Base-by-base conservation (phyloP, 1,140 invertebrate species). In the Agrilus planipennis region DNA sequence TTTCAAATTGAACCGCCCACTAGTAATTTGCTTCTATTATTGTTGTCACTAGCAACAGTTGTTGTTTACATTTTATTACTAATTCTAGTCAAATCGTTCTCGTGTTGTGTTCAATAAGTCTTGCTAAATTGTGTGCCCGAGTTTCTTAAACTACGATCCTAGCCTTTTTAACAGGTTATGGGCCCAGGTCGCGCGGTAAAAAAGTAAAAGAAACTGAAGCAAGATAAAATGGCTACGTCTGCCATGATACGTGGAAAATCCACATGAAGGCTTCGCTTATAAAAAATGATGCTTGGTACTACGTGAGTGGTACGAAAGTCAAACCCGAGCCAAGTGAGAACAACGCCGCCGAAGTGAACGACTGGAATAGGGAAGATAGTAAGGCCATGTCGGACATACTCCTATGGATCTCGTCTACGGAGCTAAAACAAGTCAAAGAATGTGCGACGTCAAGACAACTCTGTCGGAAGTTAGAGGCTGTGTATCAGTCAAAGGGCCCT, bases 201-300 rank as follows among this genome's bases (percentile, higher is more conserved):
- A n/a, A n/a, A n/a, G n/a, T n/a, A n/a, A n/a, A n/a, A n/a, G n/a
- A n/a, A n/a, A n/a, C n/a, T n/a, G n/a, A n/a, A n/a, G n/a, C n/a
- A n/a, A n/a, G n/a, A n/a, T n/a, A n/a, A n/a, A n/a, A n/a, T n/a
- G n/a, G n/a, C n/a, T n/a, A n/a, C n/a, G n/a, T n/a, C n/a, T n/a
- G 23, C 18, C 44, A 38, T 37, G 50, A 50, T 34, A 52, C 50
- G 3, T 52, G 47, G 45, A 38, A 38, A 38, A 38, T 52, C n/a
- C 44, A 52, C 2, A 38, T 39, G 14, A 32, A 47, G 31, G 47
- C 50, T 10, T 12, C 44, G 17, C 29, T 51, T 1, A 38, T 48
- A 6, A 50, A 48, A 34, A 38, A 17, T 23, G 39, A 31, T 22
- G 17, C 25, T 7, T 49, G 47, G 47, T 35, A 39, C 23, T 52